A percentile compares a stretch with the other conserved stretches of the same genome.
Evolutionary conservation across 2,888 invertebrate species (phyloP).

Genomic region (Agriopis leucophaearia): DNA sequence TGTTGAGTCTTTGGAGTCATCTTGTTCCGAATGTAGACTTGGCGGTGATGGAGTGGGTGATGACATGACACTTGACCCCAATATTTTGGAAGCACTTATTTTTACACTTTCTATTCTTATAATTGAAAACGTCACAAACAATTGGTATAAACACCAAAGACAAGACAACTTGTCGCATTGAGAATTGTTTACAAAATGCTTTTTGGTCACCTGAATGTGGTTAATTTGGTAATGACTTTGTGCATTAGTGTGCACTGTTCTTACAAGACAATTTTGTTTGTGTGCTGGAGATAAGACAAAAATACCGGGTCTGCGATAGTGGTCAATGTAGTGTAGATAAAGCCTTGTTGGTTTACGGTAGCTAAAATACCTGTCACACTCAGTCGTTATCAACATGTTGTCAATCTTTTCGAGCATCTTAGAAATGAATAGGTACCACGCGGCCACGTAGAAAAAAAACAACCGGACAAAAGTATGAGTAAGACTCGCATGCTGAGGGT

Average conservation of each 20-base stretch:
- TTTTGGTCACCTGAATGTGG: constrained; percentile 82
- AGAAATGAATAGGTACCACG: neutral
- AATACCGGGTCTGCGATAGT: constrained; percentile 81
- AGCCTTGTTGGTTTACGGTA: constrained; percentile 75
- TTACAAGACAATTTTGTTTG: constrained; percentile 64
- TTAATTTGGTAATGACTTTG: constrained; percentile 84
- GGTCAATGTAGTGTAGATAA: constrained; percentile 76
- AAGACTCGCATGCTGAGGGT: no score
- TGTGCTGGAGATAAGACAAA: constrained; percentile 78
- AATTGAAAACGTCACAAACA: constrained; percentile 37
- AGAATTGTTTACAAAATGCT: constrained; percentile 82
- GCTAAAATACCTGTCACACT: constrained; percentile 75
- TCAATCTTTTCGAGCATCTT: neutral
- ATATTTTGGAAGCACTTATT: constrained; percentile 25
- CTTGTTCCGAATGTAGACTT: constrained; percentile 66
- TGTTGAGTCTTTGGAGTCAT: constrained; percentile 67
- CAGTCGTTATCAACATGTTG: constrained; percentile 29
- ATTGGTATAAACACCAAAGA: constrained; percentile 57
- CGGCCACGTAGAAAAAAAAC: no score
- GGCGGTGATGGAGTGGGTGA: constrained; percentile 67
- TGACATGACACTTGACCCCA: constrained; percentile 59
- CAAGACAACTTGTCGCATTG: constrained; percentile 73
- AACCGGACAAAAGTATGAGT: no score
- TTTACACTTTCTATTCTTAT: neutral
- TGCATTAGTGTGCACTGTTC: constrained; percentile 74